A percentile compares a stretch with the other conserved stretches of the same genome.
Evolutionary conservation across 1,140 invertebrate species (phyloP).

Genomic region (Matsumurasca onukii): DNA sequence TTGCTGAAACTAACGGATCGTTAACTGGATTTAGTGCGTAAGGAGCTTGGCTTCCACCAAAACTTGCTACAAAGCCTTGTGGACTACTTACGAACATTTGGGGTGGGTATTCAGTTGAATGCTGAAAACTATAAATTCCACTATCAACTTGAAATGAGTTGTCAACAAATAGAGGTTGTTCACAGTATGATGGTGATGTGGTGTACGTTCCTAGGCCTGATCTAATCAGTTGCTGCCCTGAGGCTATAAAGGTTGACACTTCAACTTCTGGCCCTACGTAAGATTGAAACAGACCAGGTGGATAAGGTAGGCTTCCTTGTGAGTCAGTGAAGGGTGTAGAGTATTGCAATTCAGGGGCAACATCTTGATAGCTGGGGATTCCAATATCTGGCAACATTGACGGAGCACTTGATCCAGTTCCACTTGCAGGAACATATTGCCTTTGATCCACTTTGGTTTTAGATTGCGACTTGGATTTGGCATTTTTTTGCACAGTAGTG

Average conservation of each 20-base stretch:
- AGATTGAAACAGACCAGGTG: slow-evolving; percentile 20
- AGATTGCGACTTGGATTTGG: background rate
- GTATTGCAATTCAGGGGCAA: slow-evolving; percentile 7
- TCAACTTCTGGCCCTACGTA: slow-evolving; percentile 41
- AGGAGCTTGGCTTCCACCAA: slow-evolving; percentile 16
- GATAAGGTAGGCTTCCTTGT: slow-evolving; percentile 20
- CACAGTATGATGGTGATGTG: slow-evolving; percentile 33
- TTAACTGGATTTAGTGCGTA: slow-evolving; percentile 11
- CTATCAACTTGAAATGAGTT: background rate
- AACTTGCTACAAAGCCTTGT: slow-evolving; percentile 6
- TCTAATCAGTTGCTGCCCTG: slow-evolving; percentile 50
- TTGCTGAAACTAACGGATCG: slow-evolving; percentile 16
- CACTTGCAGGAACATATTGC: background rate
- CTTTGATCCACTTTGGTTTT: background rate
- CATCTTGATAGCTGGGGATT: background rate
- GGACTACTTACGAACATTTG: slow-evolving; percentile 9
- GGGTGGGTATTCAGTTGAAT: background rate
- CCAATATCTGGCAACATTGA: background rate
- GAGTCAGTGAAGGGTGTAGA: background rate
- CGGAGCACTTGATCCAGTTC: background rate
- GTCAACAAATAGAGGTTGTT: slow-evolving; percentile 18
- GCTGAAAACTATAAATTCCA: background rate
- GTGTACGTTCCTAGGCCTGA: slow-evolving; percentile 49
- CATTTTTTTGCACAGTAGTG: background rate
- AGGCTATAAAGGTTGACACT: slow-evolving; percentile 54